Evolutionary conservation across 1,140 invertebrate species (phyloP).

Genomic region (Orchestia grillus): DNA sequence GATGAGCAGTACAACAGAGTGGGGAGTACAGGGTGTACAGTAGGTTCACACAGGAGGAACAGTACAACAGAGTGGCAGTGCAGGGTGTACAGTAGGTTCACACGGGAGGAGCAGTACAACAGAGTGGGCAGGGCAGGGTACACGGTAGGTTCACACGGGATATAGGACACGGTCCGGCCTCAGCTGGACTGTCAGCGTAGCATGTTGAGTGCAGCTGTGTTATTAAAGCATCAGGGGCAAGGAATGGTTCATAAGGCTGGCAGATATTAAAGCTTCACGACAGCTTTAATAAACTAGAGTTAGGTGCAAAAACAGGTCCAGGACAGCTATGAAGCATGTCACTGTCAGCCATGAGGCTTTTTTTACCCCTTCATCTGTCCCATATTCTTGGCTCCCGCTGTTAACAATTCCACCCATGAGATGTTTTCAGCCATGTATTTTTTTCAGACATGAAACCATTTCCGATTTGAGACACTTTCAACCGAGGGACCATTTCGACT

Average conservation of each 20-base stretch:
- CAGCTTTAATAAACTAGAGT: constrained; percentile 9
- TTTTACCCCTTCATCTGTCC: background rate
- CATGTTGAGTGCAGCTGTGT: background rate
- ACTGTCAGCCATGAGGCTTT: background rate
- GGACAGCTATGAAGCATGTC: background rate
- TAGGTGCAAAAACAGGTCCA: background rate
- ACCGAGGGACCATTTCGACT: background rate
- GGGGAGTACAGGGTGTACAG: no score
- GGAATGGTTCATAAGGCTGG: background rate
- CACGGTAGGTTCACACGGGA: background rate
- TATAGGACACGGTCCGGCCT: no score
- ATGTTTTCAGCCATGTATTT: background rate
- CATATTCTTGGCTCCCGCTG: background rate
- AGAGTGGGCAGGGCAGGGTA: background rate
- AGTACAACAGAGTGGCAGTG: no score
- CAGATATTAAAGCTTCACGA: constrained; percentile 8
- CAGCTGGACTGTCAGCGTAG: background rate
- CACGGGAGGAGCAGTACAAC: no score
- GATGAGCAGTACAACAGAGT: no score
- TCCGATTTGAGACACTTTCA: background rate
- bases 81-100: no score
- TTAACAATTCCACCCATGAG: background rate
- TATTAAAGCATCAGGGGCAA: background rate
- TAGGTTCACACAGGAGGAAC: no score
- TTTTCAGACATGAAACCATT: background rate